These are phyloP conservation scores for Falco peregrinus DNA, from an alignment of 2,797 vertebrate genomes.

Conservation along the genomic window DNA sequence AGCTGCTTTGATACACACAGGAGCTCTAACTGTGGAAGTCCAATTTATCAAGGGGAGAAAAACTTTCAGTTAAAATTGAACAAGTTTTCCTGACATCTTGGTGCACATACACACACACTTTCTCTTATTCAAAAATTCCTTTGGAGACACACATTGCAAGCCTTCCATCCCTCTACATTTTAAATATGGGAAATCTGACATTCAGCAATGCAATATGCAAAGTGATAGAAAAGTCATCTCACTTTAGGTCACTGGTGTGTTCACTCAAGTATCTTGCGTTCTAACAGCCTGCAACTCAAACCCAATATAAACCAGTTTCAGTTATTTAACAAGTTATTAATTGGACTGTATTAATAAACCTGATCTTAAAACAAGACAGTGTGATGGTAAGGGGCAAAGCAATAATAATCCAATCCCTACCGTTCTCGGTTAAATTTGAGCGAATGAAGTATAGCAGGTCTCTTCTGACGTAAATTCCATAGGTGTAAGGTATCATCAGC, in stretches of 20 bases:
- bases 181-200: background rate
- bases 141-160: background rate
- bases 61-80: background rate
- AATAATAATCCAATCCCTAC: conserved; percentile 72
- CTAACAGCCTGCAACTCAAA: background rate
- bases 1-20: background rate
- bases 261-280: background rate
- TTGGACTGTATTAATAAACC: background rate
- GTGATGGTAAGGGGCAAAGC: background rate
- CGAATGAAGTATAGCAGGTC: conserved; percentile 96
- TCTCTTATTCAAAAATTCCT: background rate
- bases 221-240: background rate
- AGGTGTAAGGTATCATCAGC: conserved; percentile 95
- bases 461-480: conserved; percentile 98
- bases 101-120: background rate
- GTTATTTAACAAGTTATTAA: background rate
- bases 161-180: background rate
- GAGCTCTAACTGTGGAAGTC: background rate
- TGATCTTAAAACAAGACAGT: accelerated
- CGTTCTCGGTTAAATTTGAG: conserved; percentile 98
- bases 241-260: background rate
- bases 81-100: background rate
- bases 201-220: background rate
- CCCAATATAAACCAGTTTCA: background rate
- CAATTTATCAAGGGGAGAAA: background rate